Percentiles rank a stretch among this genome's conserved stretches.
Conservation (phyloP, 2,888 invertebrate genomes). For the Polyommatus icarus region DNA sequence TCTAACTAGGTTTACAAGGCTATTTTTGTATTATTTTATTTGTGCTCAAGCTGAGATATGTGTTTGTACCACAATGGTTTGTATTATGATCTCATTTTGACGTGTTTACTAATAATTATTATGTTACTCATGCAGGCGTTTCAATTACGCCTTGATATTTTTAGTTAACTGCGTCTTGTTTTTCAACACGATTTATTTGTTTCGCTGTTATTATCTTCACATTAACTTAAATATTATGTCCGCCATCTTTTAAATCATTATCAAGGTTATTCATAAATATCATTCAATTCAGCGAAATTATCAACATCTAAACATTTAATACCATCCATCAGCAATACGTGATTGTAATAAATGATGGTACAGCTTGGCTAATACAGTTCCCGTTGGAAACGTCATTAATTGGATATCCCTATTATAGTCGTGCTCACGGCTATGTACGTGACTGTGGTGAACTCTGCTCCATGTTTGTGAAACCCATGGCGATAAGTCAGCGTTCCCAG, state of each 20-base stretch:
- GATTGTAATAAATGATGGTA: neutral
- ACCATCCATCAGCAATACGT: neutral
- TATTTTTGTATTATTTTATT: neutral
- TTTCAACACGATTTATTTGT: neutral
- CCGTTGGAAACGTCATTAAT: neutral
- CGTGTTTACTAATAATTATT: neutral
- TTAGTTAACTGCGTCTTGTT: neutral
- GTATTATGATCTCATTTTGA: conserved; percentile 5
- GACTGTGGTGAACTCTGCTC: conserved; percentile 11
- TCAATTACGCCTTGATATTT: conserved; percentile 7
- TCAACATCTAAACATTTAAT: neutral
- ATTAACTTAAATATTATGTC: neutral
- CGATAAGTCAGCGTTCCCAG: conserved; percentile 27
- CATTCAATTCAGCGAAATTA: neutral
- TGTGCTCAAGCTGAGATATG: neutral
- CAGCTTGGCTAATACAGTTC: neutral
- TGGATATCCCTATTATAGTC: neutral
- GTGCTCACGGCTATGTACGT: conserved; percentile 11
- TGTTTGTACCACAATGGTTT: neutral
- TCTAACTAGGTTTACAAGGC: neutral
- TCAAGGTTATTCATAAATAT: neutral
- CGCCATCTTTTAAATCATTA: neutral
- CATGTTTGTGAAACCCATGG: conserved; percentile 16
- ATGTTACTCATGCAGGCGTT: neutral
- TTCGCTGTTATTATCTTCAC: neutral